phyloP scores from a whole-genome alignment of 2,113 vertebrate species.

The Rousettus leschenaultii region DNA sequence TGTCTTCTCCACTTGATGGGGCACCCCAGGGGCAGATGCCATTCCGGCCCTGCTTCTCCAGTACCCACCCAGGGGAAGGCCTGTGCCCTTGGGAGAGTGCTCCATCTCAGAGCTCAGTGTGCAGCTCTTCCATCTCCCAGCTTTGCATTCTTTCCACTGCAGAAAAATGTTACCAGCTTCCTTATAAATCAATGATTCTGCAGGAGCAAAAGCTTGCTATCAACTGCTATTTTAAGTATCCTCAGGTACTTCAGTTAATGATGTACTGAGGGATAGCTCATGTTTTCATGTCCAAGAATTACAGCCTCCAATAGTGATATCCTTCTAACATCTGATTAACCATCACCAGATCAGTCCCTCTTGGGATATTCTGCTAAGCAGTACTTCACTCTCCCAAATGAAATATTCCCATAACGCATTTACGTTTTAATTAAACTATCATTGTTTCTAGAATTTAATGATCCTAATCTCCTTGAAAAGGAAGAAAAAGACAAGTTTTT shows the following conservation, averaged over 20 bases:
- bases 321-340: neutral
- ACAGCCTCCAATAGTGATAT: neutral
- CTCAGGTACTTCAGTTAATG: neutral
- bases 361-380: neutral
- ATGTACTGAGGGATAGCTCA: neutral
- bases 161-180: neutral
- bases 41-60: neutral
- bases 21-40: rapidly evolving
- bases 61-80: no score
- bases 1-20: neutral
- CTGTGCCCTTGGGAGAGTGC: neutral
- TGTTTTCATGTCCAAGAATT: constrained; percentile 20
- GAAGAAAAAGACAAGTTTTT: neutral
- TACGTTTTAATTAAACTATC: constrained; percentile 60
- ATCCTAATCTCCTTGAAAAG: constrained; percentile 19
- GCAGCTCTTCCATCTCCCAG: neutral
- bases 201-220: neutral
- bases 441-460: constrained; percentile 35
- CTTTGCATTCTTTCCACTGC: neutral
- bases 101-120: rapidly evolving
- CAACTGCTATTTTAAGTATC: neutral
- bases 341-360: neutral
- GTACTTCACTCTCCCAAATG: constrained; percentile 18
- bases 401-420: neutral
- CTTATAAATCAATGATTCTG: neutral